These are phyloP conservation scores for Gymnoscelis rufifasciata DNA, from an alignment of 2,888 invertebrate genomes.

Conservation along the genomic window DNA sequence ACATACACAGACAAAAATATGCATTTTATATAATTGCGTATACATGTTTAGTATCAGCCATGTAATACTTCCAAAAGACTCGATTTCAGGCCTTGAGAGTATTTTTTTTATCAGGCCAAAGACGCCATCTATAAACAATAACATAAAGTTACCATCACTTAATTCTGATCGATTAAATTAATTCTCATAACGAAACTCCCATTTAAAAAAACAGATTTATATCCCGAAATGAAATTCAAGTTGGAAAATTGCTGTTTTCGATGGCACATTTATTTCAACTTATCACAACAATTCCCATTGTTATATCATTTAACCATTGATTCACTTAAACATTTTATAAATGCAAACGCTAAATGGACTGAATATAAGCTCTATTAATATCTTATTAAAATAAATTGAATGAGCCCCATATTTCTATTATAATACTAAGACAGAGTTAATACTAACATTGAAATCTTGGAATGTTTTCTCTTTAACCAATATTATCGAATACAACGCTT, in stretches of 20 bases:
- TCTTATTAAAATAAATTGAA: slow-evolving; percentile 18
- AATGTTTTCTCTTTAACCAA: slow-evolving; percentile 41
- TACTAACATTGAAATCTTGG: slow-evolving; percentile 35
- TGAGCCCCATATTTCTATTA: slow-evolving; percentile 13
- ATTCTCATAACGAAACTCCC: too few relatives aligned
- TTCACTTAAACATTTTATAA: slow-evolving; percentile 23
- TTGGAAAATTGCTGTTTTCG: slow-evolving; percentile 1
- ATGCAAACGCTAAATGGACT: slow-evolving; percentile 29
- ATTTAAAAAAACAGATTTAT: too few relatives aligned
- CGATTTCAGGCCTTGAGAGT: not conserved
- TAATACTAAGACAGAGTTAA: slow-evolving; percentile 16
- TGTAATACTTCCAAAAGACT: not conserved
- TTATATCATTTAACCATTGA: slow-evolving; percentile 10
- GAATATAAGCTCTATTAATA: slow-evolving; percentile 26
- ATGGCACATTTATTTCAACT: slow-evolving; percentile 21
- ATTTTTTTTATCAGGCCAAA: too few relatives aligned
- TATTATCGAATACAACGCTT: slow-evolving; percentile 31
- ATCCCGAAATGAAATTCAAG: not conserved
- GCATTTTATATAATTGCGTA: slow-evolving; percentile 18
- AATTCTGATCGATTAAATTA: too few relatives aligned
- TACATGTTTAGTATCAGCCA: slow-evolving; percentile 20
- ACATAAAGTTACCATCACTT: too few relatives aligned
- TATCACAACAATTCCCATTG: slow-evolving; percentile 15
- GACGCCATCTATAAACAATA: too few relatives aligned
- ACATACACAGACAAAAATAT: slow-evolving; percentile 27